phyloP scores from a whole-genome alignment of 2,797 vertebrate species.

The Coregonus suidteri region DNA sequence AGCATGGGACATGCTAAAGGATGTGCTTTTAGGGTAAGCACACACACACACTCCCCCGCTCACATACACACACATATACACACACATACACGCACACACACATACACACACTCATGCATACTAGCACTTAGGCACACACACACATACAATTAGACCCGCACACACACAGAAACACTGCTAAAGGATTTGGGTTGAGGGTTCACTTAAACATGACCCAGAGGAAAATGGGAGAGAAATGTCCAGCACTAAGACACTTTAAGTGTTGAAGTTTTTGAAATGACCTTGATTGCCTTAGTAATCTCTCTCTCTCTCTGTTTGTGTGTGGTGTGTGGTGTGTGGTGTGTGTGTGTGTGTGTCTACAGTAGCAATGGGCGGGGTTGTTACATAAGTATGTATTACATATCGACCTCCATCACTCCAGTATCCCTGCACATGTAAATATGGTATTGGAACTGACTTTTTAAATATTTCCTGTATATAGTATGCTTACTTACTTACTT shows the following conservation, averaged over 20 bases:
- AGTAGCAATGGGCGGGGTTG: constrained; percentile 47
- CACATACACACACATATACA: constrained; percentile 15
- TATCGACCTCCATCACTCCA: constrained; percentile 16
- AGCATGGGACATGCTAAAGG: constrained; percentile 7
- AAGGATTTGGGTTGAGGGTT: constrained; percentile 30
- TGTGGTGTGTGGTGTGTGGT: constrained; percentile 19
- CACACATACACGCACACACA: constrained; percentile 12
- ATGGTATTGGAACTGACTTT: too few species aligned
- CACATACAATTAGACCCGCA: constrained; percentile 10
- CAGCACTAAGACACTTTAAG: constrained; percentile 54
- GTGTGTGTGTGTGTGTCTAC: not conserved
- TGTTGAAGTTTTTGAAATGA: constrained; percentile 60
- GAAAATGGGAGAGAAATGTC: constrained; percentile 41
- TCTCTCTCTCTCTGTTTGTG: constrained; percentile 41
- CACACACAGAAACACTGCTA: constrained; percentile 11
- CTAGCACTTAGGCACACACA: not conserved
- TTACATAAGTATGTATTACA: constrained; percentile 51
- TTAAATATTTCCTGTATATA: too few species aligned
- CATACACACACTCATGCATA: constrained; percentile 10
- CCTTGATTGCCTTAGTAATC: constrained; percentile 69
- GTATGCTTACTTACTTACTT: too few species aligned
- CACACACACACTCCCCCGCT: not conserved
- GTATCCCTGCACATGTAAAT: too few species aligned
- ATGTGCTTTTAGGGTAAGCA: constrained; percentile 12
- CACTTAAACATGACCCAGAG: constrained; percentile 25